Evolutionary conservation across 2,797 vertebrate genomes (phyloP), one percentile per base, ranked within the genome.

Genomic region (Pogoniulus pusillus): DNA sequence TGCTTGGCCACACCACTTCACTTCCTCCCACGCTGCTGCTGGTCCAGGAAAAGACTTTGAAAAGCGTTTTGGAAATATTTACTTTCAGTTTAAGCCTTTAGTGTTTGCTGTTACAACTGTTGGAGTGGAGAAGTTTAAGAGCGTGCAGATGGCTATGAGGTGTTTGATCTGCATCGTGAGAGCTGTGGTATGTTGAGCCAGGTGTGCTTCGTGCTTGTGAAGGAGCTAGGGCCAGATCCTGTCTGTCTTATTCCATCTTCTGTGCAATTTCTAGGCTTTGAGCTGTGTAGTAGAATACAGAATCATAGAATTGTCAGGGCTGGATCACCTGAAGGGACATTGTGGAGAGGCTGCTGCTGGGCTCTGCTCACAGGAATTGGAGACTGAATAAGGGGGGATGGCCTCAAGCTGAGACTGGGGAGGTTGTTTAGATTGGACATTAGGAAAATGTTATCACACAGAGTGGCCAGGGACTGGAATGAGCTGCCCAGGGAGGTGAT

Each of bases 151-250:
- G 64, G 26, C 16, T 43, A 1, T 1, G 1, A 34, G 34, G 17
- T 30, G 22, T 34, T 54, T 34, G 39, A 32, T 26, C 14, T 2
- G 9, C 5, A 0, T 6, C 1, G 0, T 4, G 74, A 59, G 55
- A 53, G 5, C 0, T 3, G 12, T 7, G 15, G 16, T 2, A 13
- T 23, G 11, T 19, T 20, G 24, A 69, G 32, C 10, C 6, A 14
- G 8, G 65, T 14, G 13, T 0, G 2, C 0, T 1, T 10, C 2
- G 1, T 2, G 7, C 4, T 53, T 7, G 11, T 0, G 0, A 49
- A 49, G 23, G 19, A 64, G 15, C 5, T 0, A 3, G 16, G 39
- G 51, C 5, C 22, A 14, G 35, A 54, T 58, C 32, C 64, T 84
- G 16, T 59, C 18, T 26, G 60, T 22, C 57, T 58, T 0, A 0